Evolutionary conservation across 2,888 invertebrate genomes (phyloP).

Genomic region (Heteromurus nitidus): DNA sequence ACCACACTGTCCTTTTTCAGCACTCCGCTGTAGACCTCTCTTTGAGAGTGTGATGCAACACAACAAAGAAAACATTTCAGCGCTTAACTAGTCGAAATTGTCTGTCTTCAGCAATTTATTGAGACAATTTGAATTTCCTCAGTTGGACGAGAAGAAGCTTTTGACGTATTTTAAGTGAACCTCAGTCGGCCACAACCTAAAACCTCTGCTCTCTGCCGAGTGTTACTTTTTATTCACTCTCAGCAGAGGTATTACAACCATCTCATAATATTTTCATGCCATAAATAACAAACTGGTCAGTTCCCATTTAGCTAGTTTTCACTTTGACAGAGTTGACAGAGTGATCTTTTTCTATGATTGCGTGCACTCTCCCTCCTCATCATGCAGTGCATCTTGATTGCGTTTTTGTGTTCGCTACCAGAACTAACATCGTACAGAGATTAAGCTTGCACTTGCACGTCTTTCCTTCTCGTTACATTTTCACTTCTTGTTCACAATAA

Average conservation of each 20-base stretch:
- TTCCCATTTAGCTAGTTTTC: neutral
- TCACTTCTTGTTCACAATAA: neutral
- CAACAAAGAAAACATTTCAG: neutral
- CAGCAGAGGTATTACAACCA: neutral
- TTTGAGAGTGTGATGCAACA: no score
- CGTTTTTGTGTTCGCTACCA: neutral
- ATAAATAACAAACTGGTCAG: constrained; percentile 30
- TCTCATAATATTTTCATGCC: constrained; percentile 17
- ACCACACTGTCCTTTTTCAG: neutral
- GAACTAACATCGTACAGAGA: neutral
- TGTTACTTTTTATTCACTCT: constrained; percentile 19
- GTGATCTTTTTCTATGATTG: neutral
- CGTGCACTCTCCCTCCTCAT: neutral
- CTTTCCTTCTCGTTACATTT: constrained; percentile 11
- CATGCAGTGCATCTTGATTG: constrained; percentile 11
- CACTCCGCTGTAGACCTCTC: neutral
- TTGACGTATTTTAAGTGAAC: neutral
- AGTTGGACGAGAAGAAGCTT: neutral
- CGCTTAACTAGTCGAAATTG: constrained; percentile 3
- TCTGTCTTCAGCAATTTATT: constrained; percentile 30
- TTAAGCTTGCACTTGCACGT: neutral
- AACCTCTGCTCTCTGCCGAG: neutral
- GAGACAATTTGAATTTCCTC: constrained; percentile 41
- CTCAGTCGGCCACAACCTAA: neutral
- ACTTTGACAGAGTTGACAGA: constrained; percentile 7